Conservation (phyloP, 1,140 invertebrate species). For the Panagrolaimus sp. region DNA sequence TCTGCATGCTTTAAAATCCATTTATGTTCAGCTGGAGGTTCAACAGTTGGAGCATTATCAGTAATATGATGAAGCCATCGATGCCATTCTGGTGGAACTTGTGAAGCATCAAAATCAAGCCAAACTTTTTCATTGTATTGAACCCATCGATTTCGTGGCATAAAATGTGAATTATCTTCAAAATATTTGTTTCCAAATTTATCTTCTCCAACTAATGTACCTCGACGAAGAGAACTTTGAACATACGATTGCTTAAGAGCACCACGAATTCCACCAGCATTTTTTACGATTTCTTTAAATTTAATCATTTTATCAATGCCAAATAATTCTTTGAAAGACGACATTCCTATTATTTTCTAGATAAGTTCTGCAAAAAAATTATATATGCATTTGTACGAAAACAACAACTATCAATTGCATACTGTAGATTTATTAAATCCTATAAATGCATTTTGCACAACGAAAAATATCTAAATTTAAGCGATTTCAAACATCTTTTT, state of each 20-base stretch:
- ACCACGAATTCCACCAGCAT: constrained; percentile 35
- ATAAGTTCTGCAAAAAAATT: no score
- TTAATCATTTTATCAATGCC: constrained; percentile 38
- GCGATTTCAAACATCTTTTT: no score
- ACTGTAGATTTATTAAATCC: no score
- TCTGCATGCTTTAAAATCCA: constrained; percentile 51
- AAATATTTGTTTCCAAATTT: constrained; percentile 93
- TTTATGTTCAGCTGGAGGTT: constrained; percentile 36
- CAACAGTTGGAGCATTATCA: constrained; percentile 45
- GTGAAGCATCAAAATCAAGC: constrained; percentile 86
- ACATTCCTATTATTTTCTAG: background rate
- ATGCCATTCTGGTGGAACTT: constrained; percentile 84
- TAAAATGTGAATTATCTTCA: constrained; percentile 59
- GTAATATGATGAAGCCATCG: constrained; percentile 59
- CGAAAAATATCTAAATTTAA: no score
- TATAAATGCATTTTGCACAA: no score
- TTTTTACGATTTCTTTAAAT: constrained; percentile 24
- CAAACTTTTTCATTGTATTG: constrained; percentile 71
- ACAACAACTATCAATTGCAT: no score
- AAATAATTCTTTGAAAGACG: constrained; percentile 36
- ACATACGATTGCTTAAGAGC: constrained; percentile 42
- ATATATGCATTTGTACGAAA: no score
- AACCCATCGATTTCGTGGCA: constrained; percentile 80
- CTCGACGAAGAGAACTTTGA: constrained; percentile 36
- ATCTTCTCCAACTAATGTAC: constrained; percentile 73